Percentiles rank a stretch among this genome's conserved stretches.
Conservation (phyloP, 2,113 vertebrate species). For the Indicator indicator region DNA sequence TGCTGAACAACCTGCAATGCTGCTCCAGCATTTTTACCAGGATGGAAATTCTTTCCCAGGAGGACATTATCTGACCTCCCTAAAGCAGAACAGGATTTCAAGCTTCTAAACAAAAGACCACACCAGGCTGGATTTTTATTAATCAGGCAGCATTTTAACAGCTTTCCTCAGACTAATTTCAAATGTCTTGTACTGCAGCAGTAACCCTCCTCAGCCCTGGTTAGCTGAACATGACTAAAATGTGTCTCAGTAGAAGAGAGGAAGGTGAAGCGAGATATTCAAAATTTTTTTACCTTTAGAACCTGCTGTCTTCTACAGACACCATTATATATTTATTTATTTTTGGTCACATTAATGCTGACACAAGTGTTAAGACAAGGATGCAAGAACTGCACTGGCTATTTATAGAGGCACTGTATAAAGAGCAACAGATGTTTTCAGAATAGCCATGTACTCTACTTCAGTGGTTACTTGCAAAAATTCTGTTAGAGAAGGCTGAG, state of each 20-base stretch:
- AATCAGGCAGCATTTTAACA: background rate
- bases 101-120: background rate
- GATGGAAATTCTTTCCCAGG: background rate
- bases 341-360: background rate
- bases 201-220: background rate
- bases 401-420: constrained; percentile 5
- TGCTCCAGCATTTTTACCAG: background rate
- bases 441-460: background rate
- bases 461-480: constrained; percentile 1
- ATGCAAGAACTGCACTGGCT: background rate
- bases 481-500: background rate
- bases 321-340: background rate
- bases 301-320: background rate
- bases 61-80: background rate
- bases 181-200: background rate
- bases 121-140: background rate
- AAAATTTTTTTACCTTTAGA: background rate
- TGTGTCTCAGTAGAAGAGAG: background rate
- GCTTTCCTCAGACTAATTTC: background rate
- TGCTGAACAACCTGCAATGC: background rate
- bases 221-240: background rate
- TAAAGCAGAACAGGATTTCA: background rate
- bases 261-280: background rate
- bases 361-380: background rate
- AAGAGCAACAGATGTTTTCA: constrained; percentile 55